Percentiles rank a stretch among this genome's conserved stretches.
Evolutionary conservation across 2,797 vertebrate species (phyloP).

Genomic region (Thalassophryne amazonica): DNA sequence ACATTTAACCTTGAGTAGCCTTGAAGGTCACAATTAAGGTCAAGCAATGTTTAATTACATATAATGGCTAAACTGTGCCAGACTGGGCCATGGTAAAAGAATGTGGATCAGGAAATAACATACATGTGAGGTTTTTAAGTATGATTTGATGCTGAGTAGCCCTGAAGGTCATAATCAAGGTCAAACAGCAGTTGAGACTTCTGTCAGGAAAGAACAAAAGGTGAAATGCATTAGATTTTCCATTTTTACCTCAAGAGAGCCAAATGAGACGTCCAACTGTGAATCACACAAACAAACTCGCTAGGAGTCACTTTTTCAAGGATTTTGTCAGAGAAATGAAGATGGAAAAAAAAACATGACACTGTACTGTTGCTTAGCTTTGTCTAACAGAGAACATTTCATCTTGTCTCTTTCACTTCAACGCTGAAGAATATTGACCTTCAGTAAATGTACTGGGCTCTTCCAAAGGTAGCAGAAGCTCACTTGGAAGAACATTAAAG

Average conservation of each 20-base stretch:
- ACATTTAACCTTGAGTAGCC: too few species aligned
- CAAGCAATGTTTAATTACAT: too few species aligned
- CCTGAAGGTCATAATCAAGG: too few species aligned
- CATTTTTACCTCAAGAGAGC: not conserved
- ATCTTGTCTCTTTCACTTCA: constrained; percentile 17
- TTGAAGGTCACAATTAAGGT: too few species aligned
- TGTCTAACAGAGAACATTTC: constrained; percentile 38
- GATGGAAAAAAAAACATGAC: constrained; percentile 10
- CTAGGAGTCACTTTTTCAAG: constrained; percentile 1
- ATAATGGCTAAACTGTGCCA: too few species aligned
- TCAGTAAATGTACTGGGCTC: constrained; percentile 31
- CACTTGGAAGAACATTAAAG: not conserved
- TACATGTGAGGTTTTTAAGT: too few species aligned
- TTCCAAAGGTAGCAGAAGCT: constrained; percentile 14
- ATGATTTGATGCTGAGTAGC: too few species aligned
- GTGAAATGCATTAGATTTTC: not conserved
- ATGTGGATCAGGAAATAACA: too few species aligned
- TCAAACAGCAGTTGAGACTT: not conserved
- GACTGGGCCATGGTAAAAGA: too few species aligned
- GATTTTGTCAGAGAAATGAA: constrained; percentile 12
- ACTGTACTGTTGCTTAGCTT: constrained; percentile 12
- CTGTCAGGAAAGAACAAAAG: constrained; percentile 22
- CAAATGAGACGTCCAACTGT: constrained; percentile 28
- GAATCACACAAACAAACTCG: constrained; percentile 3
- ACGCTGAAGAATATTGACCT: constrained; percentile 39